These are phyloP conservation scores for Xylota segnis DNA, from an alignment of 2,888 invertebrate species.

Conservation along the genomic window DNA sequence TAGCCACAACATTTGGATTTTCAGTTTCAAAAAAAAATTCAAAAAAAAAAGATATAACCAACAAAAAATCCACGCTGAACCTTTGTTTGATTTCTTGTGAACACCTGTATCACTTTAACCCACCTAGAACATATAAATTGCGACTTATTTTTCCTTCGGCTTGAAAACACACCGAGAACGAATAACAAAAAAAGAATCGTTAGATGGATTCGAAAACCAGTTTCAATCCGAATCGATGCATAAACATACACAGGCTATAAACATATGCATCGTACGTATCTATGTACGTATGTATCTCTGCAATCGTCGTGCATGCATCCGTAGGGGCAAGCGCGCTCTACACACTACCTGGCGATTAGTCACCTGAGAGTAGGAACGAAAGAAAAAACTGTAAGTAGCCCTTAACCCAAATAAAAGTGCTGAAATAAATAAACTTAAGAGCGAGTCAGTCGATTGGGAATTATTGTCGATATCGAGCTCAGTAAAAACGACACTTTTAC, in stretches of 20 bases:
- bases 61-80: conserved; percentile 67
- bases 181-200: conserved; percentile 61
- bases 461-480: conserved; percentile 65
- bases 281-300: conserved; percentile 57
- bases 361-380: conserved; percentile 61
- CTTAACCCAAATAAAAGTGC: conserved; percentile 74
- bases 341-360: conserved; percentile 66
- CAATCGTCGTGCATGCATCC: conserved; percentile 53
- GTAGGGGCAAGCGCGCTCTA: conserved; percentile 29
- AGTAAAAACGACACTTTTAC: conserved; percentile 76
- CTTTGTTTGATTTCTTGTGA: conserved; percentile 77
- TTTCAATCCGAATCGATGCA: conserved; percentile 74
- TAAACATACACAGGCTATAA: conserved; percentile 67
- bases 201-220: conserved; percentile 77
- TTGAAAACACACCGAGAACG: conserved; percentile 57
- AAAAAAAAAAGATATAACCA: conserved; percentile 50
- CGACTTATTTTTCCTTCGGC: conserved; percentile 74
- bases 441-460: conserved; percentile 50
- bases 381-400: conserved; percentile 67
- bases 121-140: conserved; percentile 76
- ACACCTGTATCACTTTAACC: conserved; percentile 76
- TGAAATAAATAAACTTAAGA: conserved; percentile 63
- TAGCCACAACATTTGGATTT: conserved; percentile 62
- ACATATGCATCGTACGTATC: conserved; percentile 43
- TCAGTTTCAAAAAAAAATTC: conserved; percentile 47